These are phyloP conservation scores for Fulmarus glacialis DNA, from an alignment of 2,113 vertebrate species.

Conservation along the genomic window DNA sequence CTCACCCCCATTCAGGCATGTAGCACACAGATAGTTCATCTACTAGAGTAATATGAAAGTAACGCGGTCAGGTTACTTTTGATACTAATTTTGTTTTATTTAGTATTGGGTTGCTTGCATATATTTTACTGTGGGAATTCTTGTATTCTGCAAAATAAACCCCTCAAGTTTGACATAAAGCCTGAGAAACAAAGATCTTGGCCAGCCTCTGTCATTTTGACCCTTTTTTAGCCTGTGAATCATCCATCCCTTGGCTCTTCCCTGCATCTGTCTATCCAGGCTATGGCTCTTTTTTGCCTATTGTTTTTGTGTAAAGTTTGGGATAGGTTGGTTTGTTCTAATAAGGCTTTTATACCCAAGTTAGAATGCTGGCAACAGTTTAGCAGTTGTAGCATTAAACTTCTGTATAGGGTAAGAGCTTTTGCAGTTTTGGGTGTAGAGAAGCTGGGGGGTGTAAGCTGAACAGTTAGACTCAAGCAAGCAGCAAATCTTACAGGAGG, in stretches of 20 bases:
- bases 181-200: slow-evolving; percentile 1
- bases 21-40: neutral
- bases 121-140: neutral
- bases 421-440: neutral
- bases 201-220: neutral
- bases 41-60: neutral
- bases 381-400: neutral
- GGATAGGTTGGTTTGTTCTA: neutral
- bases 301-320: neutral
- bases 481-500: neutral
- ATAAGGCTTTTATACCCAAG: neutral
- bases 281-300: neutral
- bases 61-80: neutral
- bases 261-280: neutral
- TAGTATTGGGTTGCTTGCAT: neutral
- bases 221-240: slow-evolving; percentile 26
- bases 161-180: neutral
- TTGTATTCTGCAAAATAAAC: neutral
- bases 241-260: neutral
- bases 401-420: neutral
- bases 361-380: neutral
- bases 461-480: neutral
- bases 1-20: neutral
- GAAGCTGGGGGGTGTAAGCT: neutral
- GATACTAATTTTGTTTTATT: neutral